Conservation (phyloP, 1,140 invertebrate genomes). For the Ruditapes philippinarum region DNA sequence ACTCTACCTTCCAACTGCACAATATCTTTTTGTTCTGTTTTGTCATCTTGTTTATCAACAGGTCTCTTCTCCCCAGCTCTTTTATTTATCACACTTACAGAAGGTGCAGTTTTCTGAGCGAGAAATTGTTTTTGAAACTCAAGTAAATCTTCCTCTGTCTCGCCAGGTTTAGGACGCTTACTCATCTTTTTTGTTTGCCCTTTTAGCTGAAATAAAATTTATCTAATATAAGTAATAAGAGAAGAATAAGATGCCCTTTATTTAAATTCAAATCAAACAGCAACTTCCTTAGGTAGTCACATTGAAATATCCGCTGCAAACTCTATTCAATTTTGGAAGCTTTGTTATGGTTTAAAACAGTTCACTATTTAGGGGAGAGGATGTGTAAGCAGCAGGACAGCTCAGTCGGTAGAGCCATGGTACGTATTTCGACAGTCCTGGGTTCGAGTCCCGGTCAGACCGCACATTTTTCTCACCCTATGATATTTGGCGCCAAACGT, state of each 20-base stretch:
- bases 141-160: constrained; percentile 86
- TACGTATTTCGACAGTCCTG: too few species aligned
- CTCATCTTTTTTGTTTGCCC: constrained; percentile 53
- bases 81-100: constrained; percentile 69
- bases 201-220: neutral
- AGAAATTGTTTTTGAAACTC: constrained; percentile 85
- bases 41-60: constrained; percentile 10
- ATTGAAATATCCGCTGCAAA: neutral
- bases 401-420: too few species aligned
- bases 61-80: constrained; percentile 77
- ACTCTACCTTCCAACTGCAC: constrained; percentile 78
- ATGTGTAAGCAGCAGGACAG: too few species aligned
- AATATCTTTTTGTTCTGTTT: constrained; percentile 73
- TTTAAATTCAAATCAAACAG: neutral
- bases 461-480: too few species aligned
- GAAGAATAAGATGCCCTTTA: neutral
- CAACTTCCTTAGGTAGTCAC: neutral
- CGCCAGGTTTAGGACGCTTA: constrained; percentile 80
- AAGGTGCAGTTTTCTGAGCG: constrained; percentile 66
- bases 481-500: too few species aligned
- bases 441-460: too few species aligned
- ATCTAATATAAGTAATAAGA: neutral
- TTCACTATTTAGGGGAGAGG: too few species aligned
- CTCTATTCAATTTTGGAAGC: too few species aligned
- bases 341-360: too few species aligned